Percentiles rank a stretch among this genome's conserved stretches.
phyloP scores from a whole-genome alignment of 2,797 vertebrate genomes.

The Myotis findleyi region DNA sequence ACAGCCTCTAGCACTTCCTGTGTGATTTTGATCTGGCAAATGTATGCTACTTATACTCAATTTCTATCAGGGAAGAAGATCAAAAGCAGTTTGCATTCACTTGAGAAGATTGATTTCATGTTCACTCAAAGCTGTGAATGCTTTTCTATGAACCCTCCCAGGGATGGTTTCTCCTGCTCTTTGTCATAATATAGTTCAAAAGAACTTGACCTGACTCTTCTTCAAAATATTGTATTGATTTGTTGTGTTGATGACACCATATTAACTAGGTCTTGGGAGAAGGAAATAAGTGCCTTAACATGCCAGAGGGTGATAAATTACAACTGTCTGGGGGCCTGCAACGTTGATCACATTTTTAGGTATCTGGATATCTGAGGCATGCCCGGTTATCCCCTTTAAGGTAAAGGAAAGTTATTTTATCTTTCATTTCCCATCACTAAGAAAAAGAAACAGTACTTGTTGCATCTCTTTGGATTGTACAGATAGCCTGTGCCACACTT shows the following conservation, averaged over 20 bases:
- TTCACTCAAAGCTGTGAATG: not conserved
- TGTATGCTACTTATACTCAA: not conserved
- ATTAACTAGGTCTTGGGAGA: not conserved
- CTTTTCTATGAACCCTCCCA: not conserved
- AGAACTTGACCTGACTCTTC: not conserved
- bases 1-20: not conserved
- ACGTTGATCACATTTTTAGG: not conserved
- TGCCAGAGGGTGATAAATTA: not conserved
- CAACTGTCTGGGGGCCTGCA: not conserved
- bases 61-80: not conserved
- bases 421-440: not conserved
- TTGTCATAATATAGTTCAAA: not conserved
- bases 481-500: not conserved
- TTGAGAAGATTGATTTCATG: not conserved
- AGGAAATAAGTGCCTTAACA: not conserved
- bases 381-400: not conserved
- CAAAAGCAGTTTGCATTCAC: not conserved
- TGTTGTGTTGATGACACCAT: not conserved
- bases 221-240: not conserved
- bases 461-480: not conserved
- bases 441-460: constrained; percentile 37
- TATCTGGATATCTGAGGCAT: not conserved
- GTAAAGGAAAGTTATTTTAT: not conserved
- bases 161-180: not conserved
- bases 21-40: not conserved